These are phyloP conservation scores for Austrolebias charrua DNA, from an alignment of 2,797 vertebrate species.

Conservation along the genomic window DNA sequence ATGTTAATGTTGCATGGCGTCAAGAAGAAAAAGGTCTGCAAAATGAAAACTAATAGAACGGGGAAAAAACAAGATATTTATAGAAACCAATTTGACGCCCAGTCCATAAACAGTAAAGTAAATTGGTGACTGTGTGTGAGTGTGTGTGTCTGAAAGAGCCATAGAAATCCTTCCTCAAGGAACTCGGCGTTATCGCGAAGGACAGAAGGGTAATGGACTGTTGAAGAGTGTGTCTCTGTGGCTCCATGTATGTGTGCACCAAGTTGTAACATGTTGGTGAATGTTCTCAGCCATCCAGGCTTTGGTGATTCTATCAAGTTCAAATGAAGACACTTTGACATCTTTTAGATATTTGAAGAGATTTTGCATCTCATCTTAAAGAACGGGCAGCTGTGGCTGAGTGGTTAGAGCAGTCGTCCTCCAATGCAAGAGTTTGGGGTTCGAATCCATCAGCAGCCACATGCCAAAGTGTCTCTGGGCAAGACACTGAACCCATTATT, in stretches of 20 bases:
- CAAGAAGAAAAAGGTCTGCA: slow-evolving; percentile 35
- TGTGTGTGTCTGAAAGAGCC: slow-evolving; percentile 34
- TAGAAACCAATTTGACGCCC: slow-evolving; percentile 61
- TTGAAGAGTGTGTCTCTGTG: slow-evolving; percentile 49
- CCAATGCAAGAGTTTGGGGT: too few relatives aligned
- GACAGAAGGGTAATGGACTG: slow-evolving; percentile 48
- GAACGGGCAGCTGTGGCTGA: too few relatives aligned
- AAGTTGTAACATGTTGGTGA: too few relatives aligned
- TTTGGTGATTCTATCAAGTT: too few relatives aligned
- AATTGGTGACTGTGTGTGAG: slow-evolving; percentile 42
- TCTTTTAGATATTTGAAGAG: too few relatives aligned
- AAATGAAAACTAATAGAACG: slow-evolving; percentile 46
- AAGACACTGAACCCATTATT: too few relatives aligned
- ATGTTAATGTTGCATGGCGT: slow-evolving; percentile 51
- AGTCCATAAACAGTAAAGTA: slow-evolving; percentile 47
- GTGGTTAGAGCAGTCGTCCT: too few relatives aligned
- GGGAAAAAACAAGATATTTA: slow-evolving; percentile 48
- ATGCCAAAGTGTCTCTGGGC: too few relatives aligned
- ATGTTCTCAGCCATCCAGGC: too few relatives aligned
- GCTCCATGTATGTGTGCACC: slow-evolving; percentile 7
- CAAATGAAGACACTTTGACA: too few relatives aligned
- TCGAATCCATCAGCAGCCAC: too few relatives aligned
- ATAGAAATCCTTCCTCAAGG: slow-evolving; percentile 33
- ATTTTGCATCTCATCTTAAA: too few relatives aligned
- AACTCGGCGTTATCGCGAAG: slow-evolving; percentile 26